A percentile compares a stretch with the other conserved stretches of the same genome.
Conservation (phyloP, 2,888 invertebrate species). For the Dicyrtomina minuta region DNA sequence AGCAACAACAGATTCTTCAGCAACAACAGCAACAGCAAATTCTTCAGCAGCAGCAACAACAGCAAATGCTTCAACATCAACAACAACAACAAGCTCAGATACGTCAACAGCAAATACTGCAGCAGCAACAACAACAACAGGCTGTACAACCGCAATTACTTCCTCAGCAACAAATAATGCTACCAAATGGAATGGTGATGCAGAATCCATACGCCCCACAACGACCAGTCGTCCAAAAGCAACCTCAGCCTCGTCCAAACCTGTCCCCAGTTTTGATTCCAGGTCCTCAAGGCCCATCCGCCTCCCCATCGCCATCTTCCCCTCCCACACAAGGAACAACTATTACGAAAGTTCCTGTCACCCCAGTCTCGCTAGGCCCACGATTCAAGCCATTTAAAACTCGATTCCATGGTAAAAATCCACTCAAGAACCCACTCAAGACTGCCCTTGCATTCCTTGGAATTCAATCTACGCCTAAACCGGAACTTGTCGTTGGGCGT, state of each 20-base stretch:
- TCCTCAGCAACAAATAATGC: constrained; percentile 28
- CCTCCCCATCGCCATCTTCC: background rate
- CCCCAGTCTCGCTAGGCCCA: constrained; percentile 4
- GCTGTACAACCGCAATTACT: constrained; percentile 18
- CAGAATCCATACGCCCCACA: too few relatives aligned
- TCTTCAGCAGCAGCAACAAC: constrained; percentile 9
- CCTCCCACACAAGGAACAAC: constrained; percentile 9
- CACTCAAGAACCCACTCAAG: constrained; percentile 40
- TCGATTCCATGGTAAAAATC: constrained; percentile 6
- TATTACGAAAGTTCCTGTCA: constrained; percentile 13
- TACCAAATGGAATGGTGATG: background rate
- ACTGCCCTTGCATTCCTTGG: constrained; percentile 51
- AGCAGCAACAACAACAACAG: constrained; percentile 18
- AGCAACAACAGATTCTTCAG: constrained; percentile 13
- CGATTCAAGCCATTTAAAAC: constrained; percentile 20
- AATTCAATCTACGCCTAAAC: constrained; percentile 45
- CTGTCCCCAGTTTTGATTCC: constrained; percentile 22
- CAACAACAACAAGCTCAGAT: constrained; percentile 17
- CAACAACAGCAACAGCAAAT: constrained; percentile 16
- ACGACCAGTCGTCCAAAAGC: background rate
- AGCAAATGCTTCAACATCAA: constrained; percentile 20
- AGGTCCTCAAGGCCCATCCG: constrained; percentile 1
- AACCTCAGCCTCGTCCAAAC: constrained; percentile 4
- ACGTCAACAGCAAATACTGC: background rate
- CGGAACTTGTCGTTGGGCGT: constrained; percentile 38